phyloP scores from a whole-genome alignment of 2,888 invertebrate species.

The Unio pictorum region DNA sequence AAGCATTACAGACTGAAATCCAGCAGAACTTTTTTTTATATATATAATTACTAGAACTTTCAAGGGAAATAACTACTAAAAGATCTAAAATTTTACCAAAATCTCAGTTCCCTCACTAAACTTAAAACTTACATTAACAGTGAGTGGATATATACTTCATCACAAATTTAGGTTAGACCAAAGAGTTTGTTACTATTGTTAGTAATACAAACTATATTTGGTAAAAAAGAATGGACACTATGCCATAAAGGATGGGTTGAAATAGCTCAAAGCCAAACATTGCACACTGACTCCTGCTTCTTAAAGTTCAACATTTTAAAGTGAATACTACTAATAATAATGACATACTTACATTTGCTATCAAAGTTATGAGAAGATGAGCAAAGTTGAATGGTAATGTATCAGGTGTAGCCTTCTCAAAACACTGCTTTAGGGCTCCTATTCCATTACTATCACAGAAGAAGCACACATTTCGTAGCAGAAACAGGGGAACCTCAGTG shows the following conservation, averaged over 20 bases:
- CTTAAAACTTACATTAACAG: too few relatives aligned
- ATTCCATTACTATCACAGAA: conserved; percentile 94
- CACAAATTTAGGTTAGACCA: too few relatives aligned
- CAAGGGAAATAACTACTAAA: too few relatives aligned
- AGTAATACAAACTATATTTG: too few relatives aligned
- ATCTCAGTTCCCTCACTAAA: too few relatives aligned
- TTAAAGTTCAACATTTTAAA: background rate
- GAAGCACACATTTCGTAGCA: conserved; percentile 91
- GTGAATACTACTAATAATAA: background rate
- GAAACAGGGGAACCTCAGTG: conserved; percentile 89
- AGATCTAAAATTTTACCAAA: too few relatives aligned
- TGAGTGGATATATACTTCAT: too few relatives aligned
- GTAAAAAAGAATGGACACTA: too few relatives aligned
- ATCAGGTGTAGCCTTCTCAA: conserved; percentile 82
- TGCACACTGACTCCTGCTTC: background rate
- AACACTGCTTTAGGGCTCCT: conserved; percentile 88
- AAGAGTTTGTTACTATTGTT: too few relatives aligned
- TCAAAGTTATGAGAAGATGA: conserved; percentile 91
- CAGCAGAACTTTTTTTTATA: background rate
- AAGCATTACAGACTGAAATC: conserved; percentile 6
- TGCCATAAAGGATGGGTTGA: too few relatives aligned
- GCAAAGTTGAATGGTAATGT: conserved; percentile 89
- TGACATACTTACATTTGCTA: conserved; percentile 80
- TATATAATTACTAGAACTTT: too few relatives aligned
- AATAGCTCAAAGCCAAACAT: background rate